phyloP scores from a whole-genome alignment of 2,888 invertebrate species.

The Tetropium fuscum region DNA sequence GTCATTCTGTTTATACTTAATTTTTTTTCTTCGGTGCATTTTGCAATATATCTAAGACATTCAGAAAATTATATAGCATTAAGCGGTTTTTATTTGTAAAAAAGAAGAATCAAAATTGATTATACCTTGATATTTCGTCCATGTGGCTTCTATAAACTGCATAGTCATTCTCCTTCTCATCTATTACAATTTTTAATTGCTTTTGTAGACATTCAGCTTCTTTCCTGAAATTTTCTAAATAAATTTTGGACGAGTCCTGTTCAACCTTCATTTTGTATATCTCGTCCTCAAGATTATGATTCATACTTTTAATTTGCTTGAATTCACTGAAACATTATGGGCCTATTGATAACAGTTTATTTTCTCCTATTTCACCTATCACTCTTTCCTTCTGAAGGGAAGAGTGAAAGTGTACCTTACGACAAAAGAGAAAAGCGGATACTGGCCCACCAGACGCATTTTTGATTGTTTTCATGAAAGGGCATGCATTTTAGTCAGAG shows the following conservation, averaged over 20 bases:
- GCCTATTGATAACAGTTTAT: too few relatives aligned
- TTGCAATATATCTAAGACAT: too few relatives aligned
- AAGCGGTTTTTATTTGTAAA: background rate
- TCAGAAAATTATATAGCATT: too few relatives aligned
- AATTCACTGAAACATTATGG: slow-evolving; percentile 33
- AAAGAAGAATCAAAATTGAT: background rate
- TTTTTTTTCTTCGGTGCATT: too few relatives aligned
- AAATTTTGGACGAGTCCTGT: slow-evolving; percentile 21
- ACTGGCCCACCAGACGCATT: too few relatives aligned
- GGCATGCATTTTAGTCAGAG: too few relatives aligned
- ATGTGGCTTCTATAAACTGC: slow-evolving; percentile 39
- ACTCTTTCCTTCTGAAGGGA: too few relatives aligned
- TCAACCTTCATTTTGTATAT: slow-evolving; percentile 21
- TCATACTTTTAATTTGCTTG: slow-evolving; percentile 27
- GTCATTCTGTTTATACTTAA: too few relatives aligned
- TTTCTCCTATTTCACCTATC: too few relatives aligned
- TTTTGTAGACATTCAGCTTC: slow-evolving; percentile 32
- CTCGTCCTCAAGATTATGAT: slow-evolving; percentile 38
- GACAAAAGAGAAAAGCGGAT: too few relatives aligned
- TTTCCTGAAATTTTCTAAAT: slow-evolving; percentile 11
- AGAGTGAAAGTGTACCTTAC: too few relatives aligned
- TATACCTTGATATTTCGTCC: slow-evolving; percentile 39
- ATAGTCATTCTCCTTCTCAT: slow-evolving; percentile 42
- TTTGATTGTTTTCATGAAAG: too few relatives aligned
- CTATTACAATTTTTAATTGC: slow-evolving; percentile 35